phyloP scores from a whole-genome alignment of 2,113 vertebrate genomes.

The Aspiorhynchus laticeps region DNA sequence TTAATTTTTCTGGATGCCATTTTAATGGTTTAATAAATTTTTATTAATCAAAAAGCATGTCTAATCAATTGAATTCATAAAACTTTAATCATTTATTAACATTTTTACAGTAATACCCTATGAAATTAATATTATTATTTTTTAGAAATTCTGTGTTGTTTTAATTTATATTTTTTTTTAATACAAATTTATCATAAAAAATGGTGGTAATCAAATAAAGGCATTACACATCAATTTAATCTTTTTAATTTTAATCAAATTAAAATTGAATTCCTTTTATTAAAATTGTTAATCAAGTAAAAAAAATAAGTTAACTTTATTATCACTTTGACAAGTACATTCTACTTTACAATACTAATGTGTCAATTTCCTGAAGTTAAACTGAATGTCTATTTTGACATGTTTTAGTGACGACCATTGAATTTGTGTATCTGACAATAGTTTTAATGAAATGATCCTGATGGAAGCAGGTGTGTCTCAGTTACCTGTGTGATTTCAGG shows the following conservation, averaged over 20 bases:
- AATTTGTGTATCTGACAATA: background rate
- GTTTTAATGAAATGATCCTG: background rate
- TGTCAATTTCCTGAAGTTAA: background rate
- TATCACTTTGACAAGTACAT: background rate
- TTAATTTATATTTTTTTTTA: too few species aligned
- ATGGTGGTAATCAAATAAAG: background rate
- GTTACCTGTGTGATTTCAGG: conserved; percentile 94
- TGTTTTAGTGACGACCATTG: background rate
- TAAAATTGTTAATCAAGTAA: too few species aligned
- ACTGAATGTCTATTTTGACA: background rate
- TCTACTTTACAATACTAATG: background rate
- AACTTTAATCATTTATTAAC: background rate
- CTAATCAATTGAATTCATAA: background rate
- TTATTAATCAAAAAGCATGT: background rate
- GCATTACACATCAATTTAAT: background rate
- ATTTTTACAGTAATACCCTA: background rate
- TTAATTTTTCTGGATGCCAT: background rate
- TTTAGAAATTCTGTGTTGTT: too few species aligned
- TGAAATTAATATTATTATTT: too few species aligned
- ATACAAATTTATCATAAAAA: background rate
- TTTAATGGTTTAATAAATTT: background rate
- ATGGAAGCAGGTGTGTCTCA: background rate
- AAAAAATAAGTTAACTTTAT: too few species aligned
- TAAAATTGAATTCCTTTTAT: background rate
- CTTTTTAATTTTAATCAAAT: background rate